A percentile compares a stretch with the other conserved stretches of the same genome.
Conservation (phyloP, 2,888 invertebrate genomes). For the Marronus borbonicus region DNA sequence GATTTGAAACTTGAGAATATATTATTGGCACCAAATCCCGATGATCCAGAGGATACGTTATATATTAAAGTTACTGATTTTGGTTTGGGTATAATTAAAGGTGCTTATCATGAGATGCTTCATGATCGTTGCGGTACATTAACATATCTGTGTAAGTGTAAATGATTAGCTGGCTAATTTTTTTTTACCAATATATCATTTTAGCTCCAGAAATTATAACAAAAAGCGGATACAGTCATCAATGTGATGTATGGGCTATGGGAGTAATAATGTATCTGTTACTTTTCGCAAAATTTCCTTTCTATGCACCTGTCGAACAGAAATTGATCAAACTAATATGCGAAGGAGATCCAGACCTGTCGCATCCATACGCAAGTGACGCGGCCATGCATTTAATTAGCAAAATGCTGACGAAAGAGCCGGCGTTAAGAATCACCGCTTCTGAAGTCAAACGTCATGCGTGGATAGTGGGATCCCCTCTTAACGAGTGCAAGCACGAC, state of each 20-base stretch:
- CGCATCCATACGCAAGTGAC: constrained; percentile 53
- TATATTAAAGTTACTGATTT: constrained; percentile 75
- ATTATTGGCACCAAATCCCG: constrained; percentile 71
- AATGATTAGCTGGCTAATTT: background rate
- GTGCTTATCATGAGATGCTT: constrained; percentile 69
- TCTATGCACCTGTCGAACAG: constrained; percentile 63
- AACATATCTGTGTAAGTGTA: constrained; percentile 72
- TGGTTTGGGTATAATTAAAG: constrained; percentile 73
- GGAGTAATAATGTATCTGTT: constrained; percentile 74
- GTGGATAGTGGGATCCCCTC: constrained; percentile 65
- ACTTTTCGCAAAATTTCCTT: constrained; percentile 68
- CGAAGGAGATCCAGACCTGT: constrained; percentile 62
- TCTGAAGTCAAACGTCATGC: constrained; percentile 72
- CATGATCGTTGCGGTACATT: constrained; percentile 74
- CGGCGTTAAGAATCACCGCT: constrained; percentile 72
- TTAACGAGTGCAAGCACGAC: constrained; percentile 59
- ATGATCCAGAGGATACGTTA: constrained; percentile 69
- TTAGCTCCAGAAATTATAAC: constrained; percentile 75
- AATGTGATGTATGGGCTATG: constrained; percentile 76
- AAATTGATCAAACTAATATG: constrained; percentile 65
- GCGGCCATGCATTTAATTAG: constrained; percentile 70
- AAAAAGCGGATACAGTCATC: constrained; percentile 73
- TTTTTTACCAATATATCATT: constrained; percentile 40
- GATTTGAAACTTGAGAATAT: constrained; percentile 72
- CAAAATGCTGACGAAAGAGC: constrained; percentile 71